Evolutionary conservation across 1,140 invertebrate species (phyloP), one percentile per base, ranked within the genome.

Genomic region (Drosophila melanica): DNA sequence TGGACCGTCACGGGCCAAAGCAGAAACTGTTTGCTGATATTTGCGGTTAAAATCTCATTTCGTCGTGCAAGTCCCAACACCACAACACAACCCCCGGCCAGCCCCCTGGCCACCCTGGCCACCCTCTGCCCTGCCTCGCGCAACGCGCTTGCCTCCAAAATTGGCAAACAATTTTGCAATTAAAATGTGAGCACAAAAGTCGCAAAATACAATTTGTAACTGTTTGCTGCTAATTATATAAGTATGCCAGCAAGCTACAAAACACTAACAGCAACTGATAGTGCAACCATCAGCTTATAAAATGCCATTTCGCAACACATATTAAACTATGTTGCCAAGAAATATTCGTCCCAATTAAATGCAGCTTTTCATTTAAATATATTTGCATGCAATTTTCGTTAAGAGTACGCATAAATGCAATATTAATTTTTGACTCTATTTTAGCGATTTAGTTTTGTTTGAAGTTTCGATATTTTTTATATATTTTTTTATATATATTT

Each of bases 41-140:
- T 86, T 81, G 81, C 63, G 81, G 81, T 86, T 72, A 63, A 87
- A 86, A 86, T 86, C 82, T 87, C 81, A 81, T 86, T 86, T 86
- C 64, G 67, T 65, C 57, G 47, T 65, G 23, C 71, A 48, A 57
- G 57, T 51, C 27, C 39, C 39, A 12, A 30, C 62, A 57, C 62
- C 35, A 42, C 66, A 67, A 67, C 59, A 42, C 42, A 59, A 27
- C 20, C 3, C 35, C 23, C 27, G 23, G 41, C 16, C 63, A 33
- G 1, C 16, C 3, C 16, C 18, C 0, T n/a, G n/a, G 27, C 30
- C 6, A 27, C 23, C 27, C 16, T 1, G 11, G 12, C 2, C 9
- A 12, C 35, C 4, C 18, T 7, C 8, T 4, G 18, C 10, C 20
- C 18, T 37, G 6, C 20, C 59, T 30, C n/a, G 33, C 20, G 6